Conservation (phyloP, 1,140 invertebrate genomes). For the Doryteuthis pealeii region DNA sequence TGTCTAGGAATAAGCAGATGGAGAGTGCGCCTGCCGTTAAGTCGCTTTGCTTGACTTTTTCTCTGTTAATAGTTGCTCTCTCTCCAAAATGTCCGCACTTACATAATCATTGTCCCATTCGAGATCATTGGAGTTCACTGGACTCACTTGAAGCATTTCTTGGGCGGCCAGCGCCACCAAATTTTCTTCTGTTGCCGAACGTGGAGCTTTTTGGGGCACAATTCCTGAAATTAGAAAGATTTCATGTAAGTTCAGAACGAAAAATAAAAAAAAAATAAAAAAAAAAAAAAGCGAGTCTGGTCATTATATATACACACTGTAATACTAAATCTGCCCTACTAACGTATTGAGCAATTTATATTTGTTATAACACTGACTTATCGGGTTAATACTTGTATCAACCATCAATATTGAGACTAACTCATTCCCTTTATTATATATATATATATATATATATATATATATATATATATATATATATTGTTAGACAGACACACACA, state of each 20-base stretch:
- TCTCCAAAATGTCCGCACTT: constrained; percentile 39
- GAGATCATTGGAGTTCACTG: constrained; percentile 50
- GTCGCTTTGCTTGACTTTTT: neutral
- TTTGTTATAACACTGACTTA: no score
- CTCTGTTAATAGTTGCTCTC: constrained; percentile 22
- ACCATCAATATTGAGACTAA: no score
- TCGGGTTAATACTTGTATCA: no score
- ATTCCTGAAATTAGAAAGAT: constrained; percentile 38
- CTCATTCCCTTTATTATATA: no score
- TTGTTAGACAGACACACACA: no score
- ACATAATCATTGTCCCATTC: constrained; percentile 59
- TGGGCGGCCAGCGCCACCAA: constrained; percentile 28
- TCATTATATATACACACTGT: no score
- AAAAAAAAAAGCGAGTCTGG: neutral
- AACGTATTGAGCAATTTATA: no score
- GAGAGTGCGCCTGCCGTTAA: neutral
- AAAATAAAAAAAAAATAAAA: constrained; percentile 1
- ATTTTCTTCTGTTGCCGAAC: constrained; percentile 43
- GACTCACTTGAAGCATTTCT: constrained; percentile 34
- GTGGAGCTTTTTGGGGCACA: constrained; percentile 37
- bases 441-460: no score
- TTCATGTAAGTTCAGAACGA: neutral
- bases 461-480: no score
- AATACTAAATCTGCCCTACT: no score
- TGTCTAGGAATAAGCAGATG: neutral